phyloP scores from a whole-genome alignment of 2,888 invertebrate genomes.

The Pachycephus smyrnensis region DNA sequence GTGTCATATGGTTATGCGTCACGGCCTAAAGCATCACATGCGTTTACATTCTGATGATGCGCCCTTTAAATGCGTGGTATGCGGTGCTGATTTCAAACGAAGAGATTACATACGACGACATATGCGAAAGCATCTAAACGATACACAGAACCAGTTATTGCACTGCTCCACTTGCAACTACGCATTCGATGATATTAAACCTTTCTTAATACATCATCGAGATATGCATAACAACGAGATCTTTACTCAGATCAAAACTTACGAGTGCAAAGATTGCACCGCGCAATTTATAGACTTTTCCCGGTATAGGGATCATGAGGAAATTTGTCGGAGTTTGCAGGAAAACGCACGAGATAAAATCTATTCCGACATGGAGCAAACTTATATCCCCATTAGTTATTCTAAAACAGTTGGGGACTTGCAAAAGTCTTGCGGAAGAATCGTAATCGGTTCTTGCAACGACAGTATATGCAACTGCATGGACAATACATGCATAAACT shows the following conservation, averaged over 20 bases:
- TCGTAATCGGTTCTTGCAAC: not conserved
- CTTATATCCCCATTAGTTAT: conserved; percentile 2
- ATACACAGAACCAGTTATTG: conserved; percentile 8
- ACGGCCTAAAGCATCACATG: conserved; percentile 23
- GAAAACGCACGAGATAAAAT: conserved; percentile 4
- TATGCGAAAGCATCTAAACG: conserved; percentile 21
- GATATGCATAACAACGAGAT: conserved; percentile 20
- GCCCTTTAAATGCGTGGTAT: conserved; percentile 22
- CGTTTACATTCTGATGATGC: conserved; percentile 22
- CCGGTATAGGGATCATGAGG: conserved; percentile 16
- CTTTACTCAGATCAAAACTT: conserved; percentile 21
- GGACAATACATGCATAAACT: not conserved
- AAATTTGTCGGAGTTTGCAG: conserved; percentile 1
- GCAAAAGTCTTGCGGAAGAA: not conserved
- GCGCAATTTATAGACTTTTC: conserved; percentile 12
- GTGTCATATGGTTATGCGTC: conserved; percentile 22
- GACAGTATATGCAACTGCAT: not conserved
- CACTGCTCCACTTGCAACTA: conserved; percentile 14
- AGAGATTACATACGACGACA: conserved; percentile 20
- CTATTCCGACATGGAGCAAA: conserved; percentile 2
- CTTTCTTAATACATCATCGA: conserved; percentile 18
- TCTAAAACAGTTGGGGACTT: not conserved
- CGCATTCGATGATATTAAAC: conserved; percentile 19
- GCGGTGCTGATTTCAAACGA: conserved; percentile 21
- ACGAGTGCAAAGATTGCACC: conserved; percentile 18